phyloP scores from a whole-genome alignment of 2,797 vertebrate species.

The Champsocephalus gunnari region DNA sequence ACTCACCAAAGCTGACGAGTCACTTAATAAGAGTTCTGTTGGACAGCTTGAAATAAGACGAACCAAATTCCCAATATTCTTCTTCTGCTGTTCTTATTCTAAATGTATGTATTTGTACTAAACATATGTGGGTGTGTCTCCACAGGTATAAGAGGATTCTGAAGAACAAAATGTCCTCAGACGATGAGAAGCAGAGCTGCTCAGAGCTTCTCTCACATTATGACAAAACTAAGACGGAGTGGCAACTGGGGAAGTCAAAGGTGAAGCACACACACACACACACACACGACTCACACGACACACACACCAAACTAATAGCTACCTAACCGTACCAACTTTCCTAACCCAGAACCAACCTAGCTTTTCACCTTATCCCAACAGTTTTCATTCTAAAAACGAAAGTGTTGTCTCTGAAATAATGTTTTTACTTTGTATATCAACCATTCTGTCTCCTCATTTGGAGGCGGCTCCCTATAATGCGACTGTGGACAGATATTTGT shows the following conservation, averaged over 20 bases:
- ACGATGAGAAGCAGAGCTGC: slow-evolving; percentile 82
- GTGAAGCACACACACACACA: slow-evolving; percentile 72
- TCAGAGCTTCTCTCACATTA: slow-evolving; percentile 83
- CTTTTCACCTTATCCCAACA: slow-evolving; percentile 1
- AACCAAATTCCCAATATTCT: neutral
- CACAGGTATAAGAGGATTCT: slow-evolving; percentile 91
- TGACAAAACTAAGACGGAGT: slow-evolving; percentile 84
- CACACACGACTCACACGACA: neutral
- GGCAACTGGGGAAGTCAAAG: slow-evolving; percentile 95
- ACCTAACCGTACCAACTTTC: slow-evolving; percentile 16
- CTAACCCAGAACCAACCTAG: slow-evolving; percentile 5
- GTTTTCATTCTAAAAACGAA: too few species aligned
- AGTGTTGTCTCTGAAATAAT: too few species aligned
- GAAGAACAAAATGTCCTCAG: slow-evolving; percentile 68
- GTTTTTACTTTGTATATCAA: neutral
- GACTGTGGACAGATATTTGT: slow-evolving; percentile 1
- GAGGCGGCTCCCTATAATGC: neutral
- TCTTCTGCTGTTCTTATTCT: slow-evolving; percentile 7
- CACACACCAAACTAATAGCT: neutral
- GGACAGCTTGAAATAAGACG: neutral
- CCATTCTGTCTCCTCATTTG: slow-evolving; percentile 5
- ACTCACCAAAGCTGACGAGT: neutral
- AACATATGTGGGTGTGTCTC: slow-evolving; percentile 24
- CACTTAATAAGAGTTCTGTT: neutral
- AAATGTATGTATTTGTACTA: slow-evolving; percentile 18